These are phyloP conservation scores for Chrysomela aeneicollis DNA, from an alignment of 2,888 invertebrate species.

Conservation along the genomic window DNA sequence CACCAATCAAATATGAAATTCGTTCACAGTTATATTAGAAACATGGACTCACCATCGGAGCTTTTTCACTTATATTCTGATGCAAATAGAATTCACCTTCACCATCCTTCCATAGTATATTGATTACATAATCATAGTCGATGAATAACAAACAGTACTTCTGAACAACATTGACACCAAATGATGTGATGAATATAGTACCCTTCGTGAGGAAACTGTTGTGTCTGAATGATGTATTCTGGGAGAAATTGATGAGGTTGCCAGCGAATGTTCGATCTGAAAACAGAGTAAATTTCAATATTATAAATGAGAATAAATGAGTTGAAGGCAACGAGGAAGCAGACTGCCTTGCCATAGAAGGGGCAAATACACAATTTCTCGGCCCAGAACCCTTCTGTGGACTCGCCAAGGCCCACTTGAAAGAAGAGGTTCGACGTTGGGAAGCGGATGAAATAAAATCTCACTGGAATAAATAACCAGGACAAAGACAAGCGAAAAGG, in stretches of 20 bases:
- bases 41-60: slow-evolving; percentile 35
- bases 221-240: slow-evolving; percentile 23
- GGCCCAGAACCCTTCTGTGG: too few species aligned
- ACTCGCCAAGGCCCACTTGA: too few species aligned
- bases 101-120: slow-evolving; percentile 33
- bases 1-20: too few species aligned
- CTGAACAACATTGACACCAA: slow-evolving; percentile 41
- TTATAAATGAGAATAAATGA: too few species aligned
- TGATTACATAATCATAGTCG: slow-evolving; percentile 27
- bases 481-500: too few species aligned
- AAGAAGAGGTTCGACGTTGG: too few species aligned
- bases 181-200: slow-evolving; percentile 44
- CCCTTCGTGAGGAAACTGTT: slow-evolving; percentile 43
- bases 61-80: slow-evolving; percentile 32
- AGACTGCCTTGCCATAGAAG: too few species aligned
- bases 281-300: slow-evolving; percentile 11
- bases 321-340: too few species aligned
- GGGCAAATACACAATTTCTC: too few species aligned
- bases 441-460: too few species aligned
- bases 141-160: slow-evolving; percentile 46
- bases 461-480: too few species aligned
- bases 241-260: slow-evolving; percentile 27
- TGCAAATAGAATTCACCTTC: slow-evolving; percentile 25
- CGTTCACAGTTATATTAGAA: background rate
- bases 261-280: slow-evolving; percentile 31